phyloP scores from a whole-genome alignment of 1,140 invertebrate species.

The Caligus rogercresseyi region DNA sequence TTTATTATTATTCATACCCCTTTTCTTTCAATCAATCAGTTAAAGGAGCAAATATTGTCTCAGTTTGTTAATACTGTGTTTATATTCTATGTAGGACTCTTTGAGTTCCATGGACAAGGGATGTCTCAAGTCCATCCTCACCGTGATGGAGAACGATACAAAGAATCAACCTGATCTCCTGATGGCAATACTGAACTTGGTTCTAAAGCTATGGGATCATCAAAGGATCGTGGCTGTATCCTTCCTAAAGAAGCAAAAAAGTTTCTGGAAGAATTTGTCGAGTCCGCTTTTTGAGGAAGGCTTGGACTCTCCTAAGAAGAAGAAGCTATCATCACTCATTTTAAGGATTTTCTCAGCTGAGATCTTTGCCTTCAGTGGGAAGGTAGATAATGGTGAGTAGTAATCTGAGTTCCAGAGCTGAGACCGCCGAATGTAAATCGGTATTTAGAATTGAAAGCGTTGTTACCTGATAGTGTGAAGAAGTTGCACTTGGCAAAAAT shows the following conservation, averaged over 20 bases:
- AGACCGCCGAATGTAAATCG: too few relatives aligned
- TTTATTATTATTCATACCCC: too few relatives aligned
- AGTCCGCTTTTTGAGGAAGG: neutral
- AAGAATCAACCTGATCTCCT: constrained; percentile 1
- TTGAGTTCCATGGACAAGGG: neutral
- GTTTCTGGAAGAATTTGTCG: neutral
- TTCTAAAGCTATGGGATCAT: constrained; percentile 10
- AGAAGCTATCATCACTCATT: neutral
- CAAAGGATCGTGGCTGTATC: neutral
- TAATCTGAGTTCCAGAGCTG: neutral
- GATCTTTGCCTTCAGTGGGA: constrained; percentile 1
- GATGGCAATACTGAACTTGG: neutral
- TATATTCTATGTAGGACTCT: neutral
- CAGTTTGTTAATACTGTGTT: neutral
- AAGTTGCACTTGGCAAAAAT: too few relatives aligned
- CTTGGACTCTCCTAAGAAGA: neutral
- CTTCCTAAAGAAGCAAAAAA: constrained; percentile 3
- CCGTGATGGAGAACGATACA: neutral
- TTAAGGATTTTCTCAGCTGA: constrained; percentile 6
- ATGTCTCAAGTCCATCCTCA: constrained; percentile 23
- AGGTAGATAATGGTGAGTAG: neutral
- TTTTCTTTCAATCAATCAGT: too few relatives aligned
- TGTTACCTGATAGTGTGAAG: too few relatives aligned
- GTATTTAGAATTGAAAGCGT: too few relatives aligned
- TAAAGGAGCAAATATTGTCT: neutral